Evolutionary conservation across 2,888 invertebrate species (phyloP).

Genomic region (Prenolepis imparis): DNA sequence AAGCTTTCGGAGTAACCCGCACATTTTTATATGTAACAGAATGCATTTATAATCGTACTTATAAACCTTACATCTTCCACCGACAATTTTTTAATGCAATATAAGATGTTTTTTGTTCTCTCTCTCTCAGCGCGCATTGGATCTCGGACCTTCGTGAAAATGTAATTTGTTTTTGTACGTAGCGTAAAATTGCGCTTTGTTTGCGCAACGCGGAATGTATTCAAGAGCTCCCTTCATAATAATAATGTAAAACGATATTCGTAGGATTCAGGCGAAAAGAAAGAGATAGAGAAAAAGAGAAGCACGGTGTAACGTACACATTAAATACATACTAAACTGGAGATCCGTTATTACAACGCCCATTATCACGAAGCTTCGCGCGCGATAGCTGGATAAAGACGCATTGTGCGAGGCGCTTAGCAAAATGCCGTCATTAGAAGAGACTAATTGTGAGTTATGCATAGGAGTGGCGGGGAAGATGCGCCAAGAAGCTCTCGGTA

Average conservation of each 20-base stretch:
- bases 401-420: slow-evolving; percentile 56
- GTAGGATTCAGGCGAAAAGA: background rate
- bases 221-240: slow-evolving; percentile 34
- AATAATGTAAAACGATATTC: slow-evolving; percentile 53
- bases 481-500: slow-evolving; percentile 63
- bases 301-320: background rate
- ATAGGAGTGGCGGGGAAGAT: slow-evolving; percentile 63
- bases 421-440: slow-evolving; percentile 74
- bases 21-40: background rate
- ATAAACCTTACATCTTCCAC: slow-evolving; percentile 10
- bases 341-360: slow-evolving; percentile 41
- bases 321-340: slow-evolving; percentile 31
- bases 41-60: background rate
- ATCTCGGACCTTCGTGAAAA: background rate
- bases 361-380: slow-evolving; percentile 46
- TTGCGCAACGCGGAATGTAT: slow-evolving; percentile 32
- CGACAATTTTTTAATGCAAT: slow-evolving; percentile 20
- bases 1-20: background rate
- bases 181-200: slow-evolving; percentile 41
- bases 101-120: slow-evolving; percentile 26
- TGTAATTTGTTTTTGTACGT: slow-evolving; percentile 28
- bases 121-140: background rate
- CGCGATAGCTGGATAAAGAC: slow-evolving; percentile 54
- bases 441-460: slow-evolving; percentile 77
- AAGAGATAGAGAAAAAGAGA: background rate